A percentile compares a stretch with the other conserved stretches of the same genome.
Evolutionary conservation across 2,888 invertebrate species (phyloP).

Genomic region (Caenorhabditis drosophilae): DNA sequence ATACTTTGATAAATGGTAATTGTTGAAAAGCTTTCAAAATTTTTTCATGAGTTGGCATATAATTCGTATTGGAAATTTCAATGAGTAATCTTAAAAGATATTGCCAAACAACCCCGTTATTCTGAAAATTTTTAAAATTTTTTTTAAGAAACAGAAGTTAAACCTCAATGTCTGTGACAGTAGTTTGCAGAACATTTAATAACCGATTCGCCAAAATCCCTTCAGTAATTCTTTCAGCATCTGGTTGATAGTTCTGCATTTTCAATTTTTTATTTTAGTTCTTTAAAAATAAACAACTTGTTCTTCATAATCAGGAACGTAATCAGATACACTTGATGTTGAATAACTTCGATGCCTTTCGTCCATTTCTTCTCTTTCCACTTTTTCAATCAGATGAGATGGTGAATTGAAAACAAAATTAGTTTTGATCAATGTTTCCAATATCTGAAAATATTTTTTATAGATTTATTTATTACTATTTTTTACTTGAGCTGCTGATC

Average conservation of each 20-base stretch:
- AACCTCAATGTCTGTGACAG: conserved; percentile 15
- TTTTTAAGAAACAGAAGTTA: background rate
- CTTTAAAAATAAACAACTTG: too few species aligned
- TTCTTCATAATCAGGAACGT: conserved; percentile 5
- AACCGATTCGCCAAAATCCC: conserved; percentile 30
- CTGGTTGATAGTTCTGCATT: conserved; percentile 32
- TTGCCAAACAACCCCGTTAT: conserved; percentile 40
- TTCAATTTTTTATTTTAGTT: too few species aligned
- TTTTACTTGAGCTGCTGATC: conserved; percentile 7
- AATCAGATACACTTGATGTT: conserved; percentile 5
- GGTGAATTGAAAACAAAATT: conserved; percentile 17
- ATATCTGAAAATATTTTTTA: background rate
- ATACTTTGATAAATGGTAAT: conserved; percentile 38
- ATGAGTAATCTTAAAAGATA: conserved; percentile 46
- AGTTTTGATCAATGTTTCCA: conserved; percentile 18
- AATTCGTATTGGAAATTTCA: conserved; percentile 51
- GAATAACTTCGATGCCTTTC: background rate
- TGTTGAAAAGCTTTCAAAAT: conserved; percentile 37
- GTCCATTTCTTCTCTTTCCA: conserved; percentile 12
- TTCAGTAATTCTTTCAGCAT: conserved; percentile 46
- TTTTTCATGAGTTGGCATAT: conserved; percentile 44
- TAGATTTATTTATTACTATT: too few species aligned
- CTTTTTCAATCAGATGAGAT: conserved; percentile 17
- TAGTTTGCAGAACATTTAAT: conserved; percentile 19
- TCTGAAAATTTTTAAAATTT: conserved; percentile 5